phyloP scores from a whole-genome alignment of 2,113 vertebrate genomes.

The Cyprinodon brontotheroides region DNA sequence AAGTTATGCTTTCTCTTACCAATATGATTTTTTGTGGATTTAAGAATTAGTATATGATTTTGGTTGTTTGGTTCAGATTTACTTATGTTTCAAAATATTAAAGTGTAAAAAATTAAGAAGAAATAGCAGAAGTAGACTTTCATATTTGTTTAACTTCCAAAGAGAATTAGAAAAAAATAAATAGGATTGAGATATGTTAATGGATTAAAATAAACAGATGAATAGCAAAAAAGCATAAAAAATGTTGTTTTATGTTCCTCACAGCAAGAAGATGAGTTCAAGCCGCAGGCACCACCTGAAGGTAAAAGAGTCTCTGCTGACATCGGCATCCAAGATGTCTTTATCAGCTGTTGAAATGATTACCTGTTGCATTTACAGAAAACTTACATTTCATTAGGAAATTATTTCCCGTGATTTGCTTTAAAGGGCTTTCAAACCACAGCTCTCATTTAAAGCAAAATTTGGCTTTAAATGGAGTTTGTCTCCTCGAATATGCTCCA shows the following conservation, averaged over 20 bases:
- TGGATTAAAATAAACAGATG: background rate
- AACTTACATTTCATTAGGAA: too few relatives aligned
- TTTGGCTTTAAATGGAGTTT: too few relatives aligned
- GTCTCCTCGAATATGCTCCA: background rate
- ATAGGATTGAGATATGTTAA: too few relatives aligned
- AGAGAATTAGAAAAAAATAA: background rate
- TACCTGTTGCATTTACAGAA: background rate
- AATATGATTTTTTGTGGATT: background rate
- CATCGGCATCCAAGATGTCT: background rate
- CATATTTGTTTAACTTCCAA: too few relatives aligned
- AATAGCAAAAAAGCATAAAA: background rate
- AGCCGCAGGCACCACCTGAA: slow-evolving; percentile 92
- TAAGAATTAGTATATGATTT: background rate
- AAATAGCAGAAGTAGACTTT: background rate
- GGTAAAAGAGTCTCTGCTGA: slow-evolving; percentile 73
- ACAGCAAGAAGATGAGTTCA: slow-evolving; percentile 89
- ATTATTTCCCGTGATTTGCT: too few relatives aligned
- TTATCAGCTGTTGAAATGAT: background rate
- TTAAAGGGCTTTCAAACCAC: too few relatives aligned
- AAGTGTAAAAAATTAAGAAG: background rate
- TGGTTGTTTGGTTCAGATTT: background rate
- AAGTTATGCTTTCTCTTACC: slow-evolving; percentile 36
- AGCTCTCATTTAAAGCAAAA: too few relatives aligned
- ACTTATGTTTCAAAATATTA: background rate
- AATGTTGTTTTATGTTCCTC: slow-evolving; percentile 9